Evolutionary conservation across 2,797 vertebrate species (phyloP).

Genomic region (Amphiprion clarkii): DNA sequence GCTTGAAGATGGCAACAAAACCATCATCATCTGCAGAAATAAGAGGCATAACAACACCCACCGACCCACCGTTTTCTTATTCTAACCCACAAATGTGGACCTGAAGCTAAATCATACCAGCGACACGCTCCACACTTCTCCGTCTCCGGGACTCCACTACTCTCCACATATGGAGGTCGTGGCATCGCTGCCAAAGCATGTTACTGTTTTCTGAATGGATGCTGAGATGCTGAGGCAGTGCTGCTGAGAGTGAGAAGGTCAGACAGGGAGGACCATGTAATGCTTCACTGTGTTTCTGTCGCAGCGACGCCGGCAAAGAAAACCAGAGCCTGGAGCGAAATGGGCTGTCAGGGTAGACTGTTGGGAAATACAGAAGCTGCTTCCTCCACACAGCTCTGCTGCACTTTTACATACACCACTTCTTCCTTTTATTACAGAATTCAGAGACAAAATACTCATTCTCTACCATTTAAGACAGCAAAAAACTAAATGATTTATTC

Average conservation of each 20-base stretch:
- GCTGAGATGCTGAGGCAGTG: background rate
- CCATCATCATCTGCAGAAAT: too few relatives aligned
- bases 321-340: constrained; percentile 18
- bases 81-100: background rate
- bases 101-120: background rate
- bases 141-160: too few relatives aligned
- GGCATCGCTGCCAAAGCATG: background rate
- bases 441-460: too few relatives aligned
- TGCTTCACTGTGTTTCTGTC: constrained; percentile 7
- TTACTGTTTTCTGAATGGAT: background rate
- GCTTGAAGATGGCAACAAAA: too few relatives aligned
- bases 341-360: background rate
- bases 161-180: background rate
- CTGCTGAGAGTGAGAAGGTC: constrained; percentile 8
- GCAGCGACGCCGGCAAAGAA: constrained; percentile 9
- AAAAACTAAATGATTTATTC: too few relatives aligned
- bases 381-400: background rate
- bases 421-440: background rate
- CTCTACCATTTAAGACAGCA: too few relatives aligned
- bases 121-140: background rate
- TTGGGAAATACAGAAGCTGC: constrained; percentile 2
- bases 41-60: too few relatives aligned
- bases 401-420: background rate
- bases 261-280: background rate
- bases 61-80: too few relatives aligned